These are phyloP conservation scores for Sitta carolinensis DNA, from an alignment of 2,797 vertebrate species.

Conservation along the genomic window DNA sequence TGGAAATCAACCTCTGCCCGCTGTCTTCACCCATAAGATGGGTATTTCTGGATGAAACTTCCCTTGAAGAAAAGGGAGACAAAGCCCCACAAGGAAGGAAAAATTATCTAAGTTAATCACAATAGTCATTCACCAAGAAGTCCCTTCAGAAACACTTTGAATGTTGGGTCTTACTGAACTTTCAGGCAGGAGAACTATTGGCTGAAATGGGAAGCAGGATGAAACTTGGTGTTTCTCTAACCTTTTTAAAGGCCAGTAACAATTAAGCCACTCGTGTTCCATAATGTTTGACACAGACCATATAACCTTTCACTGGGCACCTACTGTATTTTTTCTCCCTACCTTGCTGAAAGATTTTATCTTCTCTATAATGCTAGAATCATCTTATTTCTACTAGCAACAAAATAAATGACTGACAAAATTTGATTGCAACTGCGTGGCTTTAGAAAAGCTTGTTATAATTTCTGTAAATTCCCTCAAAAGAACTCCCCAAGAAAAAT, in stretches of 20 bases:
- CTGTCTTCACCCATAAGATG: not conserved
- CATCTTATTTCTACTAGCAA: not conserved
- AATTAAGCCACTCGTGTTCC: not conserved
- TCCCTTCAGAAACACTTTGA: not conserved
- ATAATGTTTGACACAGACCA: not conserved
- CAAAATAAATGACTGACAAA: not conserved
- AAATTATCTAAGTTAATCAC: not conserved
- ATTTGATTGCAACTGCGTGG: not conserved
- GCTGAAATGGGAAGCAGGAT: conserved; percentile 41
- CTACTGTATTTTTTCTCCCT: not conserved
- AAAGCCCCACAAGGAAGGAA: not conserved
- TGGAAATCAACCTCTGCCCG: not conserved
- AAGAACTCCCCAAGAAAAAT: not conserved
- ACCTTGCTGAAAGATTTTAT: not conserved
- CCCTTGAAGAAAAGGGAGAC: not conserved
- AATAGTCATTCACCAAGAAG: not conserved
- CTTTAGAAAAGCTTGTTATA: not conserved
- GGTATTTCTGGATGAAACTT: not conserved
- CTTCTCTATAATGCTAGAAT: not conserved
- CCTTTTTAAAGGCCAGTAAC: conserved; percentile 52
- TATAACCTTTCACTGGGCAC: not conserved
- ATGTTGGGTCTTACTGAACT: not conserved
- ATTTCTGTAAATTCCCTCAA: not conserved
- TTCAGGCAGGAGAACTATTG: not conserved
- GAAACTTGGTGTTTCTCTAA: not conserved